Conservation (phyloP, 2,888 invertebrate genomes). For the Eremobia ochroleuca region DNA sequence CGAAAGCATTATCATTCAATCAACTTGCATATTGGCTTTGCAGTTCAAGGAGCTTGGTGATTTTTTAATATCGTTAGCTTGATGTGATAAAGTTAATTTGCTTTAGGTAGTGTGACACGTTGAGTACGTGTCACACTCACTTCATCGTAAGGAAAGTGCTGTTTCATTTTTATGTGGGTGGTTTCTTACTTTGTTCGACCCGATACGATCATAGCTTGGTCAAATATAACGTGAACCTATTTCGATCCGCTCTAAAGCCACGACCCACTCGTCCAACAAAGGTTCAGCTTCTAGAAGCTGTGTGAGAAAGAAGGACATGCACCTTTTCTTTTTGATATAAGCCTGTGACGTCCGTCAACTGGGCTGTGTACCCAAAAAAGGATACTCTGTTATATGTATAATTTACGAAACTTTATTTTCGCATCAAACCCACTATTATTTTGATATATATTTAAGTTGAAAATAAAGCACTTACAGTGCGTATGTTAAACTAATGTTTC, state of each 20-base stretch:
- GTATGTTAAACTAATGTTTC: too few species aligned
- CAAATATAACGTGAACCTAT: neutral
- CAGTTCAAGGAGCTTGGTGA: conserved; percentile 11
- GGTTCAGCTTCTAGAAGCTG: neutral
- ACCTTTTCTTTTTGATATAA: neutral
- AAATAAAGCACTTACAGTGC: neutral
- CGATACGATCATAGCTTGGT: neutral
- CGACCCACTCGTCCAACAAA: neutral
- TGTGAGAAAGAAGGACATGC: neutral
- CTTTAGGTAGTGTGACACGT: neutral
- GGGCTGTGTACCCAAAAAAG: neutral
- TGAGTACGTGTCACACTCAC: too few species aligned
- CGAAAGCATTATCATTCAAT: conserved; percentile 63
- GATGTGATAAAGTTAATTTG: neutral
- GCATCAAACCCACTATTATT: neutral
- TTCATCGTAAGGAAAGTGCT: neutral
- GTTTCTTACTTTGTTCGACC: neutral
- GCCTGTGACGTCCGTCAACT: neutral
- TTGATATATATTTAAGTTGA: neutral
- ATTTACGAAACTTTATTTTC: neutral
- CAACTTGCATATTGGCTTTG: conserved; percentile 46
- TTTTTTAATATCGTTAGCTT: conserved; percentile 20
- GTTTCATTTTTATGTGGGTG: neutral
- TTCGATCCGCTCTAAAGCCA: neutral
- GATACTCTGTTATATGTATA: neutral